These are phyloP conservation scores for Sinella curviseta DNA, from an alignment of 1,140 invertebrate species.

Conservation along the genomic window DNA sequence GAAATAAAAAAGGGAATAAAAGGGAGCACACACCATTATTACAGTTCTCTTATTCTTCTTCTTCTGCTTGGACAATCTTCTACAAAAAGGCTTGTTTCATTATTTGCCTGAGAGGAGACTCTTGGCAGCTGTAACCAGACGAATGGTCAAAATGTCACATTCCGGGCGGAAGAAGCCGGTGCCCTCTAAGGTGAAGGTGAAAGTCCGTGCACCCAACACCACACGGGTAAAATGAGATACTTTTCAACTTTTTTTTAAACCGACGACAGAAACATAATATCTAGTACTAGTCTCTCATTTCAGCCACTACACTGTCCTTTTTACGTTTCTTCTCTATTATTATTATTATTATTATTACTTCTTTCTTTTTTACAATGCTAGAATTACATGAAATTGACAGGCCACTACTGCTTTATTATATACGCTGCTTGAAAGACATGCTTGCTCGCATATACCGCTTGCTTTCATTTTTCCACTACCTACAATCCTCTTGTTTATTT, in stretches of 20 bases:
- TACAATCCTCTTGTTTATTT: too few relatives aligned
- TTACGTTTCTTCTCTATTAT: too few relatives aligned
- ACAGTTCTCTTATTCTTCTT: background rate
- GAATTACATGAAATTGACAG: too few relatives aligned
- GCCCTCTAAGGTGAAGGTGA: slow-evolving; percentile 48
- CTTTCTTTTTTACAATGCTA: too few relatives aligned
- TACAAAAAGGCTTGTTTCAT: slow-evolving; percentile 4
- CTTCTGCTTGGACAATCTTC: background rate
- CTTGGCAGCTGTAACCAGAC: slow-evolving; percentile 29
- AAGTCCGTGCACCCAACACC: slow-evolving; percentile 38
- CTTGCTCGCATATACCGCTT: too few relatives aligned
- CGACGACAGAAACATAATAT: background rate
- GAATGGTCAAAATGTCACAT: slow-evolving; percentile 49
- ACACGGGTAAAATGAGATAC: slow-evolving; percentile 23
- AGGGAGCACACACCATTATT: too few relatives aligned
- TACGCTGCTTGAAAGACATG: too few relatives aligned
- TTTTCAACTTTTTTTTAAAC: background rate
- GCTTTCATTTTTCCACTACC: too few relatives aligned
- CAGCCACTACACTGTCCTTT: too few relatives aligned
- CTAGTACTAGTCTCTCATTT: too few relatives aligned
- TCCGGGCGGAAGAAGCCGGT: slow-evolving; percentile 45
- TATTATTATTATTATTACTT: too few relatives aligned
- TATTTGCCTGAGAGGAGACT: slow-evolving; percentile 25
- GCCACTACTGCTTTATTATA: background rate
- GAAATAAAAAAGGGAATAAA: too few relatives aligned